These are phyloP conservation scores for Tipula lateralis DNA, from an alignment of 2,888 invertebrate species.

Conservation along the genomic window DNA sequence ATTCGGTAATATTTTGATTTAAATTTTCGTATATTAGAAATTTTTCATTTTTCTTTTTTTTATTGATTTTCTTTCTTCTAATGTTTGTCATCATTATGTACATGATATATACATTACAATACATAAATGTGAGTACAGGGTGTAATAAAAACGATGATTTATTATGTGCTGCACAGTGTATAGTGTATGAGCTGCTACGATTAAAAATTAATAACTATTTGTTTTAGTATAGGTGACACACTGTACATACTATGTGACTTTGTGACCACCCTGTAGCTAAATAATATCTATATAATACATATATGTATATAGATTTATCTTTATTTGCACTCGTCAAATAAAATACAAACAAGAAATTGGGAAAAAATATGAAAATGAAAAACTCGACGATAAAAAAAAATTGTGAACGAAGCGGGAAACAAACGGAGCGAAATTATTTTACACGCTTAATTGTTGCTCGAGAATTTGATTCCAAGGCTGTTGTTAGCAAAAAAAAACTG, in stretches of 20 bases:
- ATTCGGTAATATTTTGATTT: slow-evolving; percentile 15
- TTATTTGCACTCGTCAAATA: background rate
- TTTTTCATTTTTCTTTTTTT: background rate
- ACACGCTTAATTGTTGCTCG: slow-evolving; percentile 13
- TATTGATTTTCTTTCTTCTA: background rate
- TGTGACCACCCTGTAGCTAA: background rate
- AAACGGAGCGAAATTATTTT: background rate
- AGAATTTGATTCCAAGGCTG: slow-evolving; percentile 8
- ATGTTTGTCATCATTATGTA: background rate
- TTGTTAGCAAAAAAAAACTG: background rate
- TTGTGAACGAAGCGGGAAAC: background rate
- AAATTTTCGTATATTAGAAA: background rate
- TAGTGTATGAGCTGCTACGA: too few species aligned
- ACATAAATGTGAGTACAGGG: background rate
- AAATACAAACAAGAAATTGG: background rate
- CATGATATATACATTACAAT: background rate
- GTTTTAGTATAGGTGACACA: background rate
- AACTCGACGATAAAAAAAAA: background rate
- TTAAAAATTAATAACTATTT: too few species aligned
- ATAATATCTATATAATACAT: background rate
- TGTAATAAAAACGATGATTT: background rate
- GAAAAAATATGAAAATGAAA: background rate
- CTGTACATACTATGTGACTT: background rate
- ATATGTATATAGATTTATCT: background rate
- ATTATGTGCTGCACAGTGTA: background rate